A percentile compares a stretch with the other conserved stretches of the same genome.
These are phyloP conservation scores for Panthera leo DNA, from an alignment of 2,113 vertebrate species.

Conservation along the genomic window DNA sequence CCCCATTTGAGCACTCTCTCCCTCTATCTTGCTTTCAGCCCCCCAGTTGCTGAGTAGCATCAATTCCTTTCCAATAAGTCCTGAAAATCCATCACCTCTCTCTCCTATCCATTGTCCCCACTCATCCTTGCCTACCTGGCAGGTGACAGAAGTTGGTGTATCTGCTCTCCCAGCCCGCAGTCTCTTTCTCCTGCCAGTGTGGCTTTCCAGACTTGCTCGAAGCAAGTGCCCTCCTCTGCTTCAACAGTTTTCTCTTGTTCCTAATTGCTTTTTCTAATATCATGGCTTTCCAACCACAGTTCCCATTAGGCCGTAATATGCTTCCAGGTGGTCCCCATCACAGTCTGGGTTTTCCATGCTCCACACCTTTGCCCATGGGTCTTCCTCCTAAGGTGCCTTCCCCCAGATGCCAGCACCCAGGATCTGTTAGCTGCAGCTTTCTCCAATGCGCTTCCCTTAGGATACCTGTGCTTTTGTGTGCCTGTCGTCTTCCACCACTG, in stretches of 20 bases:
- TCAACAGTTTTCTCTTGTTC: not conserved
- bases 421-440: too few species aligned
- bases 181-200: not conserved
- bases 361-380: fast-evolving
- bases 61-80: not conserved
- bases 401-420: not conserved
- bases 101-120: too few species aligned
- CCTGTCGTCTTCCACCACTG: not conserved
- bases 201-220: not conserved
- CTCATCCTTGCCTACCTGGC: not conserved
- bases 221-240: not conserved
- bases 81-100: not conserved
- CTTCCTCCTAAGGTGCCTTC: not conserved
- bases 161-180: not conserved
- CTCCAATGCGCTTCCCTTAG: fast-evolving
- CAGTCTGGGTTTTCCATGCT: not conserved
- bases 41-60: not conserved
- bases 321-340: not conserved
- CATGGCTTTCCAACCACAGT: not conserved
- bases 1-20: not conserved
- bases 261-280: not conserved
- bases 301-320: fast-evolving
- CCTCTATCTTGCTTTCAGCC: not conserved
- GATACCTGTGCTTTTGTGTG: fast-evolving
- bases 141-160: not conserved